Percentiles rank a stretch among this genome's conserved stretches.
Evolutionary conservation across 2,888 invertebrate genomes (phyloP).

Genomic region (Camponotus fellah): DNA sequence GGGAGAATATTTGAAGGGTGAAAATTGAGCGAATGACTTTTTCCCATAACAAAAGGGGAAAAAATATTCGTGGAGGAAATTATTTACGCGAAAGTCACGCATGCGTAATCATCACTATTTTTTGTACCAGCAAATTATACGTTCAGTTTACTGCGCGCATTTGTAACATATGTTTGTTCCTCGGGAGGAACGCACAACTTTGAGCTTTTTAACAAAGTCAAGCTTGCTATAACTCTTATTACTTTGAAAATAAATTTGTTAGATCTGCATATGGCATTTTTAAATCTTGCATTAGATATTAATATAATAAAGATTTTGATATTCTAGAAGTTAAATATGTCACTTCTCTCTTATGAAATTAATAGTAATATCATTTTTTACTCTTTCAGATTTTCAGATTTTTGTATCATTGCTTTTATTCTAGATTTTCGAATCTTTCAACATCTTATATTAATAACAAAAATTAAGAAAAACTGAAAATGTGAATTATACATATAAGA

Average conservation of each 20-base stretch:
- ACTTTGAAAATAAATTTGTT: too few species aligned
- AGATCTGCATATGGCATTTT: too few species aligned
- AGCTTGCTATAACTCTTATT: too few species aligned
- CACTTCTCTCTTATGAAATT: too few species aligned
- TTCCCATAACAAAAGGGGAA: not conserved
- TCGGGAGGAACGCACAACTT: not conserved
- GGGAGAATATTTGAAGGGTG: not conserved
- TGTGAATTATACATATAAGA: too few species aligned
- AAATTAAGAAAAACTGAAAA: too few species aligned
- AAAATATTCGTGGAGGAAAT: not conserved
- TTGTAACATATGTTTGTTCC: not conserved
- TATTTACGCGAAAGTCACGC: not conserved
- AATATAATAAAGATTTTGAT: not conserved
- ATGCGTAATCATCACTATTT: not conserved
- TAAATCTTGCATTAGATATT: too few species aligned
- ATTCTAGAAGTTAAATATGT: not conserved
- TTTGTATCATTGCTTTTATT: too few species aligned
- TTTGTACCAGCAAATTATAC: not conserved
- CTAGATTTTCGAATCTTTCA: too few species aligned
- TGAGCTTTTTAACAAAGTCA: not conserved
- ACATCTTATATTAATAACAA: too few species aligned
- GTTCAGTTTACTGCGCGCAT: not conserved
- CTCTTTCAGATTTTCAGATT: too few species aligned
- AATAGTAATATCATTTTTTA: too few species aligned
- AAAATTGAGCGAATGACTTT: not conserved